A percentile compares a stretch with the other conserved stretches of the same genome.
phyloP scores from a whole-genome alignment of 2,888 invertebrate species.

The Tachystola acroxantha region DNA sequence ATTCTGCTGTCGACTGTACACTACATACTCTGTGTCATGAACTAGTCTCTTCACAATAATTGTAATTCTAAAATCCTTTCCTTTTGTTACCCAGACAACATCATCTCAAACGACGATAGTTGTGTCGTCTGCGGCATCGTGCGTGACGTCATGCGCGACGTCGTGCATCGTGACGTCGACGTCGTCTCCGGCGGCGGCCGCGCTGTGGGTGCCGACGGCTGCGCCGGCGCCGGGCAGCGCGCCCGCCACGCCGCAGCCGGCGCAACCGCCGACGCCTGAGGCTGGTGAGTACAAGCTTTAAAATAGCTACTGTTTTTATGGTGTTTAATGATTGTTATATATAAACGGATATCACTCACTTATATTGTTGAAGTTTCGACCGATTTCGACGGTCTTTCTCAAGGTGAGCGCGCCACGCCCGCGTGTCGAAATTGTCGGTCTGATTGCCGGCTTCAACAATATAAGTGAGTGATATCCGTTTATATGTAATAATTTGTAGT shows the following conservation, averaged over 20 bases:
- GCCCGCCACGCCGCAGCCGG: slow-evolving; percentile 47
- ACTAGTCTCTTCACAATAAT: not conserved
- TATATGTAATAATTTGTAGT: too few species aligned
- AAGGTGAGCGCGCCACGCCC: too few species aligned
- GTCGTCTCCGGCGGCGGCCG: slow-evolving; percentile 11
- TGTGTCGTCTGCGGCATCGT: not conserved
- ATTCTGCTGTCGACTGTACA: not conserved
- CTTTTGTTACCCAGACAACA: slow-evolving; percentile 6
- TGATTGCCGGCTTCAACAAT: too few species aligned
- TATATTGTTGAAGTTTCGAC: too few species aligned
- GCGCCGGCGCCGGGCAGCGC: slow-evolving; percentile 17
- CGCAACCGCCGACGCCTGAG: slow-evolving; percentile 55
- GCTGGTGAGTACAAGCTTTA: slow-evolving; percentile 55
- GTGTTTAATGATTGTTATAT: too few species aligned
- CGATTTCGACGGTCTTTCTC: too few species aligned
- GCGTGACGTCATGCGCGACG: slow-evolving; percentile 14
- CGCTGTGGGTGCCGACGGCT: slow-evolving; percentile 14
- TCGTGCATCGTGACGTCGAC: slow-evolving; percentile 8
- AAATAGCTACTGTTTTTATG: not conserved
- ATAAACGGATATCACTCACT: too few species aligned
- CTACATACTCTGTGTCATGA: not conserved
- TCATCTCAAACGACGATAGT: slow-evolving; percentile 5
- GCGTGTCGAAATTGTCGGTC: too few species aligned
- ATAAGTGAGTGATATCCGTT: too few species aligned
- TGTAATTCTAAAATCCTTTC: not conserved